phyloP scores from a whole-genome alignment of 2,888 invertebrate species.

The Agrotis exclamationis region DNA sequence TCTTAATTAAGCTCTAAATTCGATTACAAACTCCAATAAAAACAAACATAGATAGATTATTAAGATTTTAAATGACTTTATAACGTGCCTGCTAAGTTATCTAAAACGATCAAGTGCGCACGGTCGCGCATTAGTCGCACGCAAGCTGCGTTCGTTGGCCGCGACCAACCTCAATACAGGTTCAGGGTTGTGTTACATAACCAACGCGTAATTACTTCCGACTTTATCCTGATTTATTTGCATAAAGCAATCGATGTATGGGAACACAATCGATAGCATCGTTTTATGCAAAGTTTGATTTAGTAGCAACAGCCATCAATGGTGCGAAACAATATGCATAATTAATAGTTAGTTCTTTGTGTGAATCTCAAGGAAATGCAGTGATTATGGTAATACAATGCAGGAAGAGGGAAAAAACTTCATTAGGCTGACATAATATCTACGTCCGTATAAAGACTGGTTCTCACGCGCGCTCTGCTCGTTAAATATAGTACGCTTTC shows the following conservation, averaged over 20 bases:
- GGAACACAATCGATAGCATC: constrained; percentile 47
- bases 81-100: constrained; percentile 50
- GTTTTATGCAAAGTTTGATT: constrained; percentile 47
- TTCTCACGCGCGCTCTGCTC: constrained; percentile 48
- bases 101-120: constrained; percentile 69
- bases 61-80: constrained; percentile 49
- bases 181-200: constrained; percentile 78
- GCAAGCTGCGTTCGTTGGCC: constrained; percentile 78
- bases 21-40: constrained; percentile 29
- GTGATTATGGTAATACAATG: constrained; percentile 51
- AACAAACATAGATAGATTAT: constrained; percentile 46
- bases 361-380: constrained; percentile 51
- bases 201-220: constrained; percentile 81
- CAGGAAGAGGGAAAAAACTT: constrained; percentile 48
- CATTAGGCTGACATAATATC: constrained; percentile 54
- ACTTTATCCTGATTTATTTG: constrained; percentile 73
- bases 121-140: constrained; percentile 65
- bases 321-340: constrained; percentile 42
- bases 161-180: constrained; percentile 81
- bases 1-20: constrained; percentile 50
- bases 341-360: constrained; percentile 24
- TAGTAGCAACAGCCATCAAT: constrained; percentile 14
- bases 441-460: constrained; percentile 36
- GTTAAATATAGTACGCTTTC: constrained; percentile 47
- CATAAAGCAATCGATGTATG: constrained; percentile 65